Conservation (phyloP, 2,888 invertebrate genomes). For the Agriopis aurantiaria region DNA sequence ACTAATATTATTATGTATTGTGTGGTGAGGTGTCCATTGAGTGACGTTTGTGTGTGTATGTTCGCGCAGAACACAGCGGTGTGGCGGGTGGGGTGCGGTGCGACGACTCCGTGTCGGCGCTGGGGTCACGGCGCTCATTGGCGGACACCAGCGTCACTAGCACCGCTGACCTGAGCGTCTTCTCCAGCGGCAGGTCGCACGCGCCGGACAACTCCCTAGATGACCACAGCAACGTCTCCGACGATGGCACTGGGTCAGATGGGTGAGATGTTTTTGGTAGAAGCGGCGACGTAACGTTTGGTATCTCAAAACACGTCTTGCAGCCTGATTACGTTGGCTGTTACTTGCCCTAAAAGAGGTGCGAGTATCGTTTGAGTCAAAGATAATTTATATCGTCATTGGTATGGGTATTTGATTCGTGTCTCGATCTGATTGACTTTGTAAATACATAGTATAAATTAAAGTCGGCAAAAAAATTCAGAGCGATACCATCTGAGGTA, state of each 20-base stretch:
- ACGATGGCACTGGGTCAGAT: slow-evolving; percentile 90
- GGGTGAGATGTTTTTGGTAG: slow-evolving; percentile 83
- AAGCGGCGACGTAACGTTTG: slow-evolving; percentile 52
- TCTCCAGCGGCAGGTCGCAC: slow-evolving; percentile 91
- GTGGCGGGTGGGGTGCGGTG: slow-evolving; percentile 72
- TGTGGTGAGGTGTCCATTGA: not conserved
- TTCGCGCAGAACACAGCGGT: slow-evolving; percentile 73
- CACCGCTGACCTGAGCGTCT: slow-evolving; percentile 93
- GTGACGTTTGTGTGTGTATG: not conserved
- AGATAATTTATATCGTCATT: no score
- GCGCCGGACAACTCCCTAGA: slow-evolving; percentile 91
- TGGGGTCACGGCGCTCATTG: slow-evolving; percentile 92
- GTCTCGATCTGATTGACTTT: no score
- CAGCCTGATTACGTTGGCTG: not conserved
- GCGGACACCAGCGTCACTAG: slow-evolving; percentile 95
- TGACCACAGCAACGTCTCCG: slow-evolving; percentile 91
- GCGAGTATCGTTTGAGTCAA: no score
- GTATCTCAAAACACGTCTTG: slow-evolving; percentile 2
- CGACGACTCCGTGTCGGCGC: slow-evolving; percentile 89
- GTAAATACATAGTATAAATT: no score
- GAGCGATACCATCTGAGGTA: no score
- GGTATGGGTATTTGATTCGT: no score
- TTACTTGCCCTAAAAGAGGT: no score
- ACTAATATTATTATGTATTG: no score
- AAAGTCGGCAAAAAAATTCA: no score